A percentile compares a stretch with the other conserved stretches of the same genome.
phyloP scores from a whole-genome alignment of 2,113 vertebrate species.

The Neolamprologus falcicula region DNA sequence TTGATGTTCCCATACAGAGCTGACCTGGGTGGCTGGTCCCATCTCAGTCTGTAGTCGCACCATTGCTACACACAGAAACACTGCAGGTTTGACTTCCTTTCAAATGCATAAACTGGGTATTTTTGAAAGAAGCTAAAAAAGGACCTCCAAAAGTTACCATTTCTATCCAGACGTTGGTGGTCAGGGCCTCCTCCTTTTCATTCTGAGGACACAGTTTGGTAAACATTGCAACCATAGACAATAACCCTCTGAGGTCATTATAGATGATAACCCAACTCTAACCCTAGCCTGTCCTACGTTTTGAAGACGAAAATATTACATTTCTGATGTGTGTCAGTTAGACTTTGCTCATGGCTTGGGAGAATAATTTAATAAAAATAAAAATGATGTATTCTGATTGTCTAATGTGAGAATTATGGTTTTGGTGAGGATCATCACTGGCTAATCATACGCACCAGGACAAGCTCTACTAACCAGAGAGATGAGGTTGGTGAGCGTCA shows the following conservation, averaged over 20 bases:
- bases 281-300: accelerated
- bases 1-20: constrained; percentile 75
- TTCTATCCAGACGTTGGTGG: constrained; percentile 92
- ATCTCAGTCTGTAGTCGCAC: constrained; percentile 85
- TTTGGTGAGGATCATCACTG: not conserved
- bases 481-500: constrained; percentile 96
- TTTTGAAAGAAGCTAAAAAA: not conserved
- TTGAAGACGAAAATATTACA: accelerated
- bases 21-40: constrained; percentile 70
- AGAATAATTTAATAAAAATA: not conserved
- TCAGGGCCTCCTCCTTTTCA: constrained; percentile 87
- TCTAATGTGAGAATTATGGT: not conserved
- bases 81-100: not conserved
- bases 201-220: constrained; percentile 69
- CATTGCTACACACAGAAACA: constrained; percentile 74
- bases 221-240: not conserved
- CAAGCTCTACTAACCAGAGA: constrained; percentile 78
- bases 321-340: not conserved
- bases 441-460: constrained; percentile 14
- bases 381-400: not conserved
- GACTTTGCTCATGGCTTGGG: not conserved
- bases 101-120: not conserved
- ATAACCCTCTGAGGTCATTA: not conserved
- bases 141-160: constrained; percentile 73
- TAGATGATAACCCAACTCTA: not conserved